phyloP scores from a whole-genome alignment of 2,888 invertebrate species.

The Saturnia pavonia region DNA sequence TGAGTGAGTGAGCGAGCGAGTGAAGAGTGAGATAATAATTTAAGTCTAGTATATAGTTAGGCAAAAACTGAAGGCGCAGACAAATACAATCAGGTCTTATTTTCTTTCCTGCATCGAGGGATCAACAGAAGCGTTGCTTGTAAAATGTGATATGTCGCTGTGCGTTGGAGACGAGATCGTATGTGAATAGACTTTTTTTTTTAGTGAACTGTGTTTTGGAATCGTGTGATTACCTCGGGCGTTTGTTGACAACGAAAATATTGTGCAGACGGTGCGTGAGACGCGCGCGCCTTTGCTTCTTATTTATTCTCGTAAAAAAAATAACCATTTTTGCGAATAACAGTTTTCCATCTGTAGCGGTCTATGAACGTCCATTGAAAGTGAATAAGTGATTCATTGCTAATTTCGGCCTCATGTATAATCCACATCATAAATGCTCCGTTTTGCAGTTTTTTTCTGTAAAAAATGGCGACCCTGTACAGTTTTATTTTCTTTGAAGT shows the following conservation, averaged over 20 bases:
- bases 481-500: too few species aligned
- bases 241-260: constrained; percentile 71
- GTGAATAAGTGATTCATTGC: neutral
- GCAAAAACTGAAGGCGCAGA: constrained; percentile 62
- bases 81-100: constrained; percentile 53
- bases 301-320: neutral
- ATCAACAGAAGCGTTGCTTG: constrained; percentile 64
- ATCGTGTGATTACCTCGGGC: constrained; percentile 53
- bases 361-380: neutral
- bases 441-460: too few species aligned
- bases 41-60: constrained; percentile 80
- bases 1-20: constrained; percentile 55
- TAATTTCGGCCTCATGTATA: neutral
- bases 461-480: too few species aligned
- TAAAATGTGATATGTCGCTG: constrained; percentile 72
- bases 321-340: neutral
- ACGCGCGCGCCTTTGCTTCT: constrained; percentile 16
- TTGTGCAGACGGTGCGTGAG: constrained; percentile 34
- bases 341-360: neutral
- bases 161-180: constrained; percentile 44
- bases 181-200: constrained; percentile 38
- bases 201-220: constrained; percentile 33
- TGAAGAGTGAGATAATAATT: constrained; percentile 54
- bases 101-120: constrained; percentile 74
- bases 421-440: neutral